Base-by-base conservation (phyloP, 2,888 invertebrate species). In the Melipona bicolor region DNA sequence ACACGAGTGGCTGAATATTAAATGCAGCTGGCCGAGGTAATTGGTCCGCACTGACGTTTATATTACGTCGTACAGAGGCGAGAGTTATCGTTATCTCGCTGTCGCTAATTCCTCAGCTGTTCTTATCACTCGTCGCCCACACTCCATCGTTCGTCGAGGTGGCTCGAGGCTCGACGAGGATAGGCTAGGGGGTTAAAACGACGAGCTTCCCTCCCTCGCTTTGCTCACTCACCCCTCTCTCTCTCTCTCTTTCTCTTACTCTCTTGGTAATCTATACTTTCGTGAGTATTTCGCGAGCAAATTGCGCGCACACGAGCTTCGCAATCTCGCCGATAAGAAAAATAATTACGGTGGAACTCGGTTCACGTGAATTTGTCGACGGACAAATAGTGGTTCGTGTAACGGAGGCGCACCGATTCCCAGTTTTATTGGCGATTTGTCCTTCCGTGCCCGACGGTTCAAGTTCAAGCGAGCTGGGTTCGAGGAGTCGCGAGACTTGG, bases 71-170 rank as follows among this genome's bases (percentile, higher is more conserved):
- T 50, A 54, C 71, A 85, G 84, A 82, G 84, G 84, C 88, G 88
- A 88, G 90, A 90, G 91, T 90, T 91, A 89, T 90, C 91, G 90
- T 92, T 92, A 92, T 91, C 92, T 88, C 87, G 87, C 87, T 85
- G 88, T 73, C 88, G 91, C 89, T 92, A 92, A 92, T 92, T 92
- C 90, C 91, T 89, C 90, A 87, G 91, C 91, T 90, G 90, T 90
- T 91, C 91, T 92, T 92, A 92, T 92, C 91, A 85, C 87, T 88
- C 88, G 84, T 83, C 80, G 77, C 73, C 84, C 87, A 83, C 80
- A 49, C 71, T 32, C 49, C 24, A 50, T 75, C 73, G 43, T 21
- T 68, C 50, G 75, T 67, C 11, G 74, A 15, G 32, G 32, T 21
- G 2, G 62, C 27, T 36, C 36, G 17, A 21, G 50, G 19, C 24